These are phyloP conservation scores for Theocolax elegans DNA, from an alignment of 1,140 invertebrate genomes.

Conservation along the genomic window DNA sequence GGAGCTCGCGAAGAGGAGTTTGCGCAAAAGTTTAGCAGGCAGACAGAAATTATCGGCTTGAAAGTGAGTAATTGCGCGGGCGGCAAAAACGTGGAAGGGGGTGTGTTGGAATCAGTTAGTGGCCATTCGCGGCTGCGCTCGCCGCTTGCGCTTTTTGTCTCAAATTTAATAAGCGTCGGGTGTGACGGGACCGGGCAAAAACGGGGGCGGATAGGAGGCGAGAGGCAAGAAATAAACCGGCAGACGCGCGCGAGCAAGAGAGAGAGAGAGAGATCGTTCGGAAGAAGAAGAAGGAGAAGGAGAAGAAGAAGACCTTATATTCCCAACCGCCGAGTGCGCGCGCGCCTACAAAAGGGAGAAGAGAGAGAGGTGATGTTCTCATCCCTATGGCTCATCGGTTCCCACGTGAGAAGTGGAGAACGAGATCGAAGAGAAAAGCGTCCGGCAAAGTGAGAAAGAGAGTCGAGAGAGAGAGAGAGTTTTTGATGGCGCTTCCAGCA, in stretches of 20 bases:
- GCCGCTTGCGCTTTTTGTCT: conserved; percentile 43
- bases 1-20: too few relatives aligned
- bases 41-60: conserved; percentile 24
- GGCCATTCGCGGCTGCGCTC: conserved; percentile 26
- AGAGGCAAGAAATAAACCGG: background rate
- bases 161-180: conserved; percentile 55
- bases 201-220: conserved; percentile 31
- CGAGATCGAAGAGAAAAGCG: background rate
- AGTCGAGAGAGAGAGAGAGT: conserved; percentile 16
- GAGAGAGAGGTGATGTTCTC: background rate
- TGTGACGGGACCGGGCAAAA: conserved; percentile 48
- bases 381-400: conserved; percentile 44
- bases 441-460: conserved; percentile 7
- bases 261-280: background rate
- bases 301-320: background rate
- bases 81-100: conserved; percentile 30
- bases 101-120: conserved; percentile 46
- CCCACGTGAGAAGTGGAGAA: conserved; percentile 45
- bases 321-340: background rate
- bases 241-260: background rate
- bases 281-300: conserved; percentile 17
- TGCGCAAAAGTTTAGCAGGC: conserved; percentile 9
- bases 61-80: conserved; percentile 40
- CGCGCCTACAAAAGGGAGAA: background rate
- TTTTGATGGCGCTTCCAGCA: conserved; percentile 58